These are phyloP conservation scores for Dolomedes plantarius DNA, from an alignment of 2,888 invertebrate genomes.

Conservation along the genomic window DNA sequence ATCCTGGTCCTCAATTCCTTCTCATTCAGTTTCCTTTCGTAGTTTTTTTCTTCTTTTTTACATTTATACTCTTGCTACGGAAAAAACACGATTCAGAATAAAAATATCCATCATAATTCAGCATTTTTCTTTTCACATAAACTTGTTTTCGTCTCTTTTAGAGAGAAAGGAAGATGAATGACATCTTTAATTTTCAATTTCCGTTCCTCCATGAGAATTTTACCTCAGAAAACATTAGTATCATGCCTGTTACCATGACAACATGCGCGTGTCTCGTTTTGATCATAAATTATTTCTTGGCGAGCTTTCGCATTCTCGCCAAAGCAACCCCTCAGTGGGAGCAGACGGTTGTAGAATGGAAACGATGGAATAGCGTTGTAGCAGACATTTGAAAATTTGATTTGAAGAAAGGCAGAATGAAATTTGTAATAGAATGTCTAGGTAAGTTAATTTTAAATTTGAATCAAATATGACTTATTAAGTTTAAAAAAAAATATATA, in stretches of 20 bases:
- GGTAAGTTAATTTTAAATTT: slow-evolving; percentile 17
- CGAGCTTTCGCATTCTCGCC: slow-evolving; percentile 20
- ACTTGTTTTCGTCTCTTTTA: neutral
- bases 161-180: too few species aligned
- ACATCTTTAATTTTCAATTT: too few species aligned
- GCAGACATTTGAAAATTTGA: neutral
- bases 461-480: too few species aligned
- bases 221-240: neutral
- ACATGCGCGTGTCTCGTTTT: slow-evolving; percentile 17
- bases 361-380: neutral
- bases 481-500: too few species aligned
- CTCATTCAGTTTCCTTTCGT: too few species aligned
- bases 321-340: slow-evolving; percentile 25
- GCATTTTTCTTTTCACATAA: too few species aligned
- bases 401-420: neutral
- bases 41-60: too few species aligned
- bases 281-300: slow-evolving; percentile 25
- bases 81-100: too few species aligned
- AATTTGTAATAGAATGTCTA: neutral
- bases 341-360: neutral
- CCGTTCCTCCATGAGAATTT: neutral
- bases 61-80: too few species aligned
- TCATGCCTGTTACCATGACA: slow-evolving; percentile 27
- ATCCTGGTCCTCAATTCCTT: too few species aligned
- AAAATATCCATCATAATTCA: too few species aligned